Base-by-base conservation (phyloP, 2,113 vertebrate genomes). In the Meriones unguiculatus region DNA sequence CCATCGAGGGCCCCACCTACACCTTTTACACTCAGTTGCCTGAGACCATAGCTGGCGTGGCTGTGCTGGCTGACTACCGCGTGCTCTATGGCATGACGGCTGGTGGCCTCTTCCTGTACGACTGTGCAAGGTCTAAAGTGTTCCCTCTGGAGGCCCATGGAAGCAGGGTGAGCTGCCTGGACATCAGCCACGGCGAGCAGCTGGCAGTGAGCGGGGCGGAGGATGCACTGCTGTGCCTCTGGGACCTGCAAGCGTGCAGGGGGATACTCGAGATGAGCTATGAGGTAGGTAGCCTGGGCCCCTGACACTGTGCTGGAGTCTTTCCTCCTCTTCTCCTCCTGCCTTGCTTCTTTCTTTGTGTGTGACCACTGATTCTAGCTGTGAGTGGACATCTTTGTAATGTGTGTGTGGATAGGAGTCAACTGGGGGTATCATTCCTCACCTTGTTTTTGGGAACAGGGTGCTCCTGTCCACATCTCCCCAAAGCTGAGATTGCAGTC, bases 231-330 rank as follows among this genome's bases (percentile, higher is more conserved):
- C 98, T 99, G 90, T 97, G 98, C 24, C 98, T 99, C 70, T 99
- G 99, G 99, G 98, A 98, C 96, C 97, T 99, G 90, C 97, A 96
- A 41, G 98, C 96, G 0, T 93, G 98, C 96, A 96, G 95, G 81
- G 98, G 99, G 96, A 98, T 98, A 41, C 98, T 99, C 8, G 96
- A 99, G 97, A 98, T 99, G 98, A 98, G 98, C 97, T 99, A 98
- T 93, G 98, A 99, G 99, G 99, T 99, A 5, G 20, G 97, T 97
- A 65, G 52, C 70, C 54, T 20, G 70, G n/a, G 28, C 15, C 2
- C 9, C 28, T 22, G 70, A 10, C 69, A 7, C 30, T 15, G 17
- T 82, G 7, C 57, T 41, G 80, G n/a, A 57, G 4, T n/a, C 82
- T 41, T 65, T 18, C n/a, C 57, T 9, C 22, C 3, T 15, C 28